These are phyloP conservation scores for Pterobdella sp. DNA, from an alignment of 2,888 invertebrate genomes.

Conservation along the genomic window DNA sequence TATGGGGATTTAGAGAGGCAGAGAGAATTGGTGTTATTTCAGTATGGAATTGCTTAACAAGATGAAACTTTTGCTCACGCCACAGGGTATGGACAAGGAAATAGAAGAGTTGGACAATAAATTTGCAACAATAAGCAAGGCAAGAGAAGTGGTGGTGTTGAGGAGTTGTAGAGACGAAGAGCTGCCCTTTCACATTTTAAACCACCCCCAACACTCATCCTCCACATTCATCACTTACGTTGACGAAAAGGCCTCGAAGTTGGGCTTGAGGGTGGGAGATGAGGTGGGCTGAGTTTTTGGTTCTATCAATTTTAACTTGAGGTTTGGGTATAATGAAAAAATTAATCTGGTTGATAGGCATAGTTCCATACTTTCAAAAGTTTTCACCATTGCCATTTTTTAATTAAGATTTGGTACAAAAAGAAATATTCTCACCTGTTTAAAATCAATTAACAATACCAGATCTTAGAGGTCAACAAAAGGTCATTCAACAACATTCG, in stretches of 20 bases:
- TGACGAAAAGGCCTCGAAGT: not conserved
- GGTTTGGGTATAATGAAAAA: not conserved
- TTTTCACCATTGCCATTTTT: too few relatives aligned
- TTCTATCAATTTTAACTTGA: not conserved
- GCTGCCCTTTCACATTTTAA: not conserved
- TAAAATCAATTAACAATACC: too few relatives aligned
- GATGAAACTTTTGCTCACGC: not conserved
- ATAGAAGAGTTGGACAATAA: not conserved
- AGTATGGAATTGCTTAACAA: not conserved
- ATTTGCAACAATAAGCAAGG: not conserved
- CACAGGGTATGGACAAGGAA: conserved; percentile 2
- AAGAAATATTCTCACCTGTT: too few relatives aligned
- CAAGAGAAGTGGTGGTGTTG: not conserved
- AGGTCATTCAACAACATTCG: conserved; percentile 90
- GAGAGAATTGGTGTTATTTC: too few relatives aligned
- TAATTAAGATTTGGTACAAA: too few relatives aligned
- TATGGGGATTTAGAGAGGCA: too few relatives aligned
- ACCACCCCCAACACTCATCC: not conserved
- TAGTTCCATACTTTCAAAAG: not conserved
- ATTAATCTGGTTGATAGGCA: not conserved
- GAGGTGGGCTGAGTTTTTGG: not conserved
- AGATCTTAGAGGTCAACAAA: conserved; percentile 90
- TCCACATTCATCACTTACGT: conserved; percentile 8
- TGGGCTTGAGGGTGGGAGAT: not conserved
- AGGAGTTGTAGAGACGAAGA: conserved; percentile 1